phyloP scores from a whole-genome alignment of 2,888 invertebrate species.

The Drosophila falleni region DNA sequence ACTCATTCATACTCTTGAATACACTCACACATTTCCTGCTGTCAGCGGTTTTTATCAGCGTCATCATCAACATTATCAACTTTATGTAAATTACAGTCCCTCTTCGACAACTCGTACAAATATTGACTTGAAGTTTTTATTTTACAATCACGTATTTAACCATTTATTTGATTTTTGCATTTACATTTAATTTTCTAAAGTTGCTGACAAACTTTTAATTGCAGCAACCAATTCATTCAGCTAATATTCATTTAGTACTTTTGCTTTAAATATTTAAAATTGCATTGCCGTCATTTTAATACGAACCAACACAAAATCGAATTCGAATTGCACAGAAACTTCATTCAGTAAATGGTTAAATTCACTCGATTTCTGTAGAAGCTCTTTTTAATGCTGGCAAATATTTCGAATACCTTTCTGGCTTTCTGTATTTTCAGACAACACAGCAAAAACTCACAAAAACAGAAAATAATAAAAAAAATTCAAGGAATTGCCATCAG shows the following conservation, averaged over 20 bases:
- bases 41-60: conserved; percentile 35
- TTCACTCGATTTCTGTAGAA: conserved; percentile 23
- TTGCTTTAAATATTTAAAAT: conserved; percentile 26
- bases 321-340: conserved; percentile 14
- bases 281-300: neutral
- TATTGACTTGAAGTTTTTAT: conserved; percentile 42
- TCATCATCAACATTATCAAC: conserved; percentile 18
- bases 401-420: conserved; percentile 23
- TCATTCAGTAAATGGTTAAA: conserved; percentile 17
- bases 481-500: neutral
- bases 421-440: conserved; percentile 18
- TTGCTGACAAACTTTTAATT: conserved; percentile 42
- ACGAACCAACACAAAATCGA: neutral
- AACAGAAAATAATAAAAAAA: neutral
- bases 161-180: conserved; percentile 31
- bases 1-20: conserved; percentile 5
- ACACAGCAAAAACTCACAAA: conserved; percentile 21
- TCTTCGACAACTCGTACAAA: conserved; percentile 22
- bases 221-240: conserved; percentile 7
- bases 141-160: conserved; percentile 10
- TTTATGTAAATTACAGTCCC: conserved; percentile 24
- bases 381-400: conserved; percentile 8
- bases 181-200: conserved; percentile 19
- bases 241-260: conserved; percentile 11
- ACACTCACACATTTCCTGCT: conserved; percentile 19